Evolutionary conservation across 2,113 vertebrate genomes (phyloP), one percentile per base, ranked within the genome.

Genomic region (Cranoglanis bouderius): DNA sequence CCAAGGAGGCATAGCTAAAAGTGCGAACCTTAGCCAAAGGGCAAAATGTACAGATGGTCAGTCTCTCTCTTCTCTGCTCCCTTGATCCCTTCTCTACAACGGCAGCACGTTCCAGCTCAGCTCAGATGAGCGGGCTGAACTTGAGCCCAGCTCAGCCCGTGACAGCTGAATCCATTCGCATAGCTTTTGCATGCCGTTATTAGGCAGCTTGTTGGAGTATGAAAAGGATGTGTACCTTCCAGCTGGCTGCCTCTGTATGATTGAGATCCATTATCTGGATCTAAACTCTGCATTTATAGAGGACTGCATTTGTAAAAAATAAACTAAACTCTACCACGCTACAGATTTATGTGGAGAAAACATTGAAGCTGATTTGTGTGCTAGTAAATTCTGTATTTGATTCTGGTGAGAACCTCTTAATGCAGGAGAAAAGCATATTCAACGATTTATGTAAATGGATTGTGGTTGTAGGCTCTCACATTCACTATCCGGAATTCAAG

Each of bases 111-210:
- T 85, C 26, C 19, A 83, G 82, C 82, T 77, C 40, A 80, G 82
- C 88, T 90, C 82, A 92, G 83, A 87, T 91, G 38, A 85, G 80
- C 85, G 67, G 86, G 72, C 85, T 57, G 38, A 82, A 86, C 7
- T 61, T 70, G 67, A 88, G 81, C 87, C 86, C 85, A 90, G 86
- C 87, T 86, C 86, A 84, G 91, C 90, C 82, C 77, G 90, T 59
- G 89, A 90, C 86, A 90, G 89, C 90, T 89, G 91, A 93, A 92
- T 92, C 92, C 87, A 90, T 86, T 65, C 87, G 89, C 91, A 93
- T 92, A 93, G 89, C 86, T 92, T 94, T 94, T 94, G 89, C 93
- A 94, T 94, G 90, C 90, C 87, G 92, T 95, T 94, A 93, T 51
- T 89, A 90, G 89, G 86, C 88, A 82, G 90, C 78, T 91, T 88